phyloP scores from a whole-genome alignment of 1,140 invertebrate genomes.

The Diuraphis noxia region DNA sequence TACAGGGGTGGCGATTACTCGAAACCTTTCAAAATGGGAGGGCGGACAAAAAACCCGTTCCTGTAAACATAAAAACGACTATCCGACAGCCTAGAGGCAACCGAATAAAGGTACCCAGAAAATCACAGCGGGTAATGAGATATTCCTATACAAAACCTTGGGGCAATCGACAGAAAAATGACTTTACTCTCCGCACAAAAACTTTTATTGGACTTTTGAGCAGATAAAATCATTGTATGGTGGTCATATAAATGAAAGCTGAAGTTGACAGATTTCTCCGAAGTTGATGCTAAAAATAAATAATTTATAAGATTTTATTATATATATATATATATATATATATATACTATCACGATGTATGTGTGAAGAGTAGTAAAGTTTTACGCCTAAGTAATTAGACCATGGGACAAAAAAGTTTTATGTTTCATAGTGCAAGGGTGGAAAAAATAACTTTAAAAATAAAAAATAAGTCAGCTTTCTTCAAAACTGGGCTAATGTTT shows the following conservation, averaged over 20 bases:
- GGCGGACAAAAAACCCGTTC: neutral
- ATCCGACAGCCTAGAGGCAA: conserved; percentile 7
- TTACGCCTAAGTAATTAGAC: conserved; percentile 1
- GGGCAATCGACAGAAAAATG: neutral
- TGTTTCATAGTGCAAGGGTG: neutral
- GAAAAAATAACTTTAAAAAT: conserved; percentile 36
- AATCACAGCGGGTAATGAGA: neutral
- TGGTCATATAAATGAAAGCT: neutral
- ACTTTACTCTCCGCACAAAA: neutral
- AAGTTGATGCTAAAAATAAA: neutral
- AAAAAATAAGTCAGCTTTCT: conserved; percentile 35
- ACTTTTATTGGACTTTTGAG: conserved; percentile 15
- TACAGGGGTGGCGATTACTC: neutral
- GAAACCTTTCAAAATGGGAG: neutral
- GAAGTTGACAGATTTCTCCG: neutral
- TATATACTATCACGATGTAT: neutral
- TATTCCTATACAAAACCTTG: neutral
- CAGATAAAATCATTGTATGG: neutral
- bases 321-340: neutral
- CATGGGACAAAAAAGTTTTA: neutral
- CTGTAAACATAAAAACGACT: conserved; percentile 8
- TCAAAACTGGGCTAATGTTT: conserved; percentile 30
- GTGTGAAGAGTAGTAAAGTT: neutral
- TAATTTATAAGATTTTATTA: neutral
- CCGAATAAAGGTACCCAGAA: neutral